Evolutionary conservation across 1,140 invertebrate species (phyloP), one percentile per base, ranked within the genome.

Genomic region (Zaprionus vittiger): DNA sequence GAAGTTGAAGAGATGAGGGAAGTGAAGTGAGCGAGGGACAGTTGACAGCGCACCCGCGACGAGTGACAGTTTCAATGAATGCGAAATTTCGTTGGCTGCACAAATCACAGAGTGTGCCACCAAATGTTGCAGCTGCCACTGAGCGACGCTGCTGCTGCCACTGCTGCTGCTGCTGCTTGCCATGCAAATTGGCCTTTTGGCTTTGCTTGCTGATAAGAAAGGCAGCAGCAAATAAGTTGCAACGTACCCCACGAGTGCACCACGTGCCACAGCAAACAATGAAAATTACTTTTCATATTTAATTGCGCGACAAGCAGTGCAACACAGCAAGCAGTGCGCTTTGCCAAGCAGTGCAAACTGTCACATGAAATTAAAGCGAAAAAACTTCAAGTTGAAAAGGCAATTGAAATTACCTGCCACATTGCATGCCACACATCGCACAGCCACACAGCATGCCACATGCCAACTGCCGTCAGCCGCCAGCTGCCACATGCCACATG

Each of bases 251-350:
- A 7, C 31, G 72, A 11, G 54, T 79, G 62, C 57, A 9, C 31
- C 31, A 7, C 31, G 76, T 31, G 9, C 31, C 31, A 34, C 31
- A 34, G 70, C 77, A 73, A 69, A 87, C 77, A 80, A 80, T 87
- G 77, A 74, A 79, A 87, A 89, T 84, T 80, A 89, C 74, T 89
- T 89, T 87, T 87, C 77, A 83, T 87, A 87, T 89, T 89, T 89
- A 87, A 87, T 83, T 83, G 84, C 83, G 17, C 49, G 55, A 22
- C 47, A 71, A 65, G 15, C 37, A 73, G 41, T 37, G 73, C 59
- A 17, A 37, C 15, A 49, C 15, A 41, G 61, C n/a, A 17, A 47
- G 37, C 28, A 59, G 67, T 81, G 67, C 9, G 31, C 31, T 81
- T 81, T 66, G 72, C 63, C 67, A 75, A 76, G 66, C 49, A 76